Evolutionary conservation across 2,797 vertebrate species (phyloP).

Genomic region (Scarus forsteni): DNA sequence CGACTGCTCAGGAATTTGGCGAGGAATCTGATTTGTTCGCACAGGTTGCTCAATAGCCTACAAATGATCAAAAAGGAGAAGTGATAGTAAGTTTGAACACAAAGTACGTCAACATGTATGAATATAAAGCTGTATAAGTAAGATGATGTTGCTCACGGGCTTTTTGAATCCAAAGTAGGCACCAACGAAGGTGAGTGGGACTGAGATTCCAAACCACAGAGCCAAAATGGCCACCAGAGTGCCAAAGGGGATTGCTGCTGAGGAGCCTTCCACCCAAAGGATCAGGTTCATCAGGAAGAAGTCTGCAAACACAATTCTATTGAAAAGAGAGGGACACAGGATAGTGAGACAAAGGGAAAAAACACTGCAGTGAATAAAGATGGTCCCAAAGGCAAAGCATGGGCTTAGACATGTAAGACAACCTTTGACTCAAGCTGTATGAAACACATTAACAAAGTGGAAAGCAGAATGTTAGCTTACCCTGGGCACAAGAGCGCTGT

Average conservation of each 20-base stretch:
- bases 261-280: slow-evolving; percentile 93
- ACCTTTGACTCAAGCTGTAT: not conserved
- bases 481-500: slow-evolving; percentile 92
- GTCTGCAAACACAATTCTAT: slow-evolving; percentile 93
- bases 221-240: slow-evolving; percentile 90
- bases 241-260: slow-evolving; percentile 91
- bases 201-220: slow-evolving; percentile 94
- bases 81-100: not conserved
- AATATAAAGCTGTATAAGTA: not conserved
- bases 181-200: slow-evolving; percentile 91
- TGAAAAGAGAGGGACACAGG: not conserved
- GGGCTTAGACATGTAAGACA: not conserved
- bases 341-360: slow-evolving; percentile 10
- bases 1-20: slow-evolving; percentile 89
- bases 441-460: not conserved
- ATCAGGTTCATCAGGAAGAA: slow-evolving; percentile 97
- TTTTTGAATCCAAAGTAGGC: slow-evolving; percentile 94
- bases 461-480: slow-evolving; percentile 74
- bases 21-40: slow-evolving; percentile 90
- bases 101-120: not conserved
- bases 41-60: slow-evolving; percentile 91
- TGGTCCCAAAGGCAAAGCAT: not conserved
- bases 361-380: not conserved
- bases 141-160: slow-evolving; percentile 78
- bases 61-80: not conserved